Percentiles rank a stretch among this genome's conserved stretches.
phyloP scores from a whole-genome alignment of 1,140 invertebrate species.

The Bombus waltoni region DNA sequence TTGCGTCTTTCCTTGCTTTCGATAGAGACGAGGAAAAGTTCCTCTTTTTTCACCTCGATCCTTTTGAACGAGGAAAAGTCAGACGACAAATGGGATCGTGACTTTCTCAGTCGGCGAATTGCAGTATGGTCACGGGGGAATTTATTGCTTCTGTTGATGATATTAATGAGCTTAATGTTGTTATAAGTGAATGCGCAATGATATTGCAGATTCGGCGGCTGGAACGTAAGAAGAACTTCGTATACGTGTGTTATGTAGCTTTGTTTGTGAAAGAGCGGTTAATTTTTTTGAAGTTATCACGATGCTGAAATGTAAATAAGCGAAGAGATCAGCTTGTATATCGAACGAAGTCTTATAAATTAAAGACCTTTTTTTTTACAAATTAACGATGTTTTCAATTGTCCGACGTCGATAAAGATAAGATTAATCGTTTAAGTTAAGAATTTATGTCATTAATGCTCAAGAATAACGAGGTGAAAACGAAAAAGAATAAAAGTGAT shows the following conservation, averaged over 20 bases:
- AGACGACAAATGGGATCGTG: background rate
- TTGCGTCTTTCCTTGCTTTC: background rate
- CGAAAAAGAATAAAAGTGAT: no score
- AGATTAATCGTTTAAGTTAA: no score
- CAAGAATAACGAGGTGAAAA: no score
- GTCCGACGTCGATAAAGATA: no score
- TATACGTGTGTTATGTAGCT: background rate
- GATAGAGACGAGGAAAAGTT: background rate
- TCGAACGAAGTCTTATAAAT: background rate
- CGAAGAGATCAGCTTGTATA: background rate
- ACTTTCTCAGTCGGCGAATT: background rate
- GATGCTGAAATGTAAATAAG: background rate
- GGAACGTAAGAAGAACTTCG: background rate
- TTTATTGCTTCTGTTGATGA: conserved; percentile 6
- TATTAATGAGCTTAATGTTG: conserved; percentile 16
- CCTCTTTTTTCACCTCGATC: background rate
- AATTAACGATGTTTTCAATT: background rate
- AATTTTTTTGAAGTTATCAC: background rate
- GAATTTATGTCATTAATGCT: no score
- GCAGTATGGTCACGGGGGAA: background rate
- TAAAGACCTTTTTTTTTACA: no score
- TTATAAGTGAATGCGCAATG: background rate
- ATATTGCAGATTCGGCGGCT: background rate
- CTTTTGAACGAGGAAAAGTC: background rate
- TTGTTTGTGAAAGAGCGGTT: background rate